phyloP scores from a whole-genome alignment of 2,113 vertebrate species.

The Petrocephalus microphthalmus region DNA sequence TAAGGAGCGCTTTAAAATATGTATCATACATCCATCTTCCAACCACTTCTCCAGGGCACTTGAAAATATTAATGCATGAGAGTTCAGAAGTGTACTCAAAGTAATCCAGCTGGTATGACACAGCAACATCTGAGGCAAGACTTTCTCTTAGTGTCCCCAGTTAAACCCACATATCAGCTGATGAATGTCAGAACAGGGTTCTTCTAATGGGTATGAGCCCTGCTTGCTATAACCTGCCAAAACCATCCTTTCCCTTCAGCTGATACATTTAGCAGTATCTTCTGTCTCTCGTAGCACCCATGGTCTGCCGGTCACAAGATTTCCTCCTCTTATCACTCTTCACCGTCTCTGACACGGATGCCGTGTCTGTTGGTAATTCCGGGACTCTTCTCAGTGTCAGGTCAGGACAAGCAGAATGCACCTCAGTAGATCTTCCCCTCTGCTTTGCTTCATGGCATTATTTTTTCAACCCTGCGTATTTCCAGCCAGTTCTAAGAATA shows the following conservation, averaged over 20 bases:
- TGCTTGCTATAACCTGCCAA: neutral
- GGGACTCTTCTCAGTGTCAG: neutral
- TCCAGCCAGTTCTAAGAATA: neutral
- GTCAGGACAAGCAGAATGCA: neutral
- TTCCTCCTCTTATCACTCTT: neutral
- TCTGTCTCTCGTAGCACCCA: neutral
- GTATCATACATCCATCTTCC: neutral
- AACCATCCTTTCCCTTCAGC: neutral
- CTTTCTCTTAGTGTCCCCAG: neutral
- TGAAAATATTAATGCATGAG: neutral
- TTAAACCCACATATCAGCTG: neutral
- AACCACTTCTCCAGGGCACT: neutral
- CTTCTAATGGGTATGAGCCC: neutral
- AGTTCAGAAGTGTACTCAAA: neutral
- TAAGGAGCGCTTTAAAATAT: neutral
- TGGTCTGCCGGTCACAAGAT: neutral
- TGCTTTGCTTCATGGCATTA: neutral
- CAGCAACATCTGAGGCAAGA: neutral
- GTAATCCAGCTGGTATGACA: neutral
- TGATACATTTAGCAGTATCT: neutral
- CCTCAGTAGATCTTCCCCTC: neutral
- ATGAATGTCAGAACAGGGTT: neutral
- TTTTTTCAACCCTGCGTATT: neutral
- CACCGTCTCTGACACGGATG: neutral
- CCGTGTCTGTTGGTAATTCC: neutral